Percentiles rank a stretch among this genome's conserved stretches.
Conservation (phyloP, 2,888 invertebrate genomes). For the Hanleya hanleyi region DNA sequence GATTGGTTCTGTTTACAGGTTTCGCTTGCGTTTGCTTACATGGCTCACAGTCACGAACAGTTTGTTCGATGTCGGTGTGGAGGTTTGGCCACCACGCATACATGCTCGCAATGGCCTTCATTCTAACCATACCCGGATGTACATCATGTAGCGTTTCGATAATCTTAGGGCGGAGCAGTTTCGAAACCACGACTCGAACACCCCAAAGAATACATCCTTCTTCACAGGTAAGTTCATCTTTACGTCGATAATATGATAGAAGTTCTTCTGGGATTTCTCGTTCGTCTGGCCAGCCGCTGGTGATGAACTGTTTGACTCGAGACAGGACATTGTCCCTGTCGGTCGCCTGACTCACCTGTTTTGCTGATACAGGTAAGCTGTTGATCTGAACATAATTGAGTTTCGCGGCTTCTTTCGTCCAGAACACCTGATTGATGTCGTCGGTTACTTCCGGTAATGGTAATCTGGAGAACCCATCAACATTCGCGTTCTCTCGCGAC, state of each 20-base stretch:
- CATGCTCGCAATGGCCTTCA: constrained; percentile 47
- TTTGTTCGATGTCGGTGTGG: constrained; percentile 30
- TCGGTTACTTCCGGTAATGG: constrained; percentile 10
- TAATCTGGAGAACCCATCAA: constrained; percentile 57
- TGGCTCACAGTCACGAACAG: constrained; percentile 39
- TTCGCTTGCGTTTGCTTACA: constrained; percentile 36
- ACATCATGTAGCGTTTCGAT: constrained; percentile 43
- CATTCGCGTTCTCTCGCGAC: constrained; percentile 46
- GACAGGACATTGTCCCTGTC: constrained; percentile 8
- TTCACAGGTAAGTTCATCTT: constrained; percentile 22
- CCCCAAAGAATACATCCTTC: constrained; percentile 42
- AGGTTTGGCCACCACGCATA: constrained; percentile 46
- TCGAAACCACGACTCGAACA: constrained; percentile 46
- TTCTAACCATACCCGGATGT: constrained; percentile 47
- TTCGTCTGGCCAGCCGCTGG: not conserved
- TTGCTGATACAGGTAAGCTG: not conserved
- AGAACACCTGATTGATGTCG: not conserved
- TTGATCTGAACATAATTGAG: not conserved
- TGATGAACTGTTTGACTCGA: not conserved
- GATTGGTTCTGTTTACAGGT: constrained; percentile 27
- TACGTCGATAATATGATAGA: not conserved
- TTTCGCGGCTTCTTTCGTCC: constrained; percentile 10
- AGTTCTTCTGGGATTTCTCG: too few relatives aligned
- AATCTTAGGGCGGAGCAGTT: constrained; percentile 26
- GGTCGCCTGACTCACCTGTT: not conserved